Base-by-base conservation (phyloP, 2,797 vertebrate species). In the Artibeus jamaicensis region DNA sequence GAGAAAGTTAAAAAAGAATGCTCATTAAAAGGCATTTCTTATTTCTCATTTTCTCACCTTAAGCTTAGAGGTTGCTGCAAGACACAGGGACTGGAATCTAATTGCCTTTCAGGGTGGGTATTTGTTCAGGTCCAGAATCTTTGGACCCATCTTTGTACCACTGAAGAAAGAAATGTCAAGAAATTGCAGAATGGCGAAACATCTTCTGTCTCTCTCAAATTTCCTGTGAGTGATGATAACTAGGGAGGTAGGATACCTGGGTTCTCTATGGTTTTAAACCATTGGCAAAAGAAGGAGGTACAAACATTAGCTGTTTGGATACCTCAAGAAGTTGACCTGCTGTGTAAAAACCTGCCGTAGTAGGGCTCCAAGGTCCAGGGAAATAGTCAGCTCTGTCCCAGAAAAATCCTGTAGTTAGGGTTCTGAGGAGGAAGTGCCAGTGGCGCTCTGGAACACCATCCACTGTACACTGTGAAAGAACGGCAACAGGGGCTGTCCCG, bases 401-500 rank as follows among this genome's bases (percentile, higher is more conserved):
- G 29, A 50, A 79, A 26, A 90, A 5, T 6, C 5, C 7, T 24
- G 8, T 76, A n/a, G 46, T 34, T 74, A 59, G 32, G 39, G 24
- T 7, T 24, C 18, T 39, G 19, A 55, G 6, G 24, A 73, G 11
- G 8, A 89, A 39, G 57, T 65, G 4, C 12, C 37, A 65, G 5
- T 5, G 42, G 11, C 3, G 1, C 1, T 8, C 19, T 37, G 12
- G 10, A 68, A 53, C 53, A n/a, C n/a, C 18, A 34, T 14, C 12
- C 6, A 14, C 16, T 24, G 2, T 19, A 37, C 21, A 0, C 42
- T 37, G 7, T 16, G 42, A 62, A 48, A 48, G 29, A 65, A 29
- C 2, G 3, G 1, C 16, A 42, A 10, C 2, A 18, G 37, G 6
- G 55, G 9, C 44, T 21, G 0, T 1, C 39, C 6, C 11, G 44